Evolutionary conservation across 2,113 vertebrate species (phyloP).

Genomic region (Hepsetus odoe): DNA sequence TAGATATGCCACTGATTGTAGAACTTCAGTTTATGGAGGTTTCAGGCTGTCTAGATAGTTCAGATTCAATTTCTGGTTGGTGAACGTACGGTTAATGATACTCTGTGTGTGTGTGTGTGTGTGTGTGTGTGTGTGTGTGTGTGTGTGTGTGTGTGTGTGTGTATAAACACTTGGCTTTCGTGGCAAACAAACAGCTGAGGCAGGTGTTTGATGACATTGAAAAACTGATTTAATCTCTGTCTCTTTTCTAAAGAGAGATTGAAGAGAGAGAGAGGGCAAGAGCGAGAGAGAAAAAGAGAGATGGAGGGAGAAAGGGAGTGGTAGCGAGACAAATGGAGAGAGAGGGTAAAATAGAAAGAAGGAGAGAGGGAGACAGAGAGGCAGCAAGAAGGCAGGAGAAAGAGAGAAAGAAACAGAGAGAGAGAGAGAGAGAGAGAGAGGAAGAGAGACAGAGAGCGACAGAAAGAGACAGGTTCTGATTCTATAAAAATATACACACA

Average conservation of each 20-base stretch:
- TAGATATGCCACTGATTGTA: too few relatives aligned
- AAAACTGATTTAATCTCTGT: conserved; percentile 60
- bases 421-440: neutral
- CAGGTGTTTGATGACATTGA: conserved; percentile 56
- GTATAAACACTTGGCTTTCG: conserved; percentile 52
- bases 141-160: conserved; percentile 2
- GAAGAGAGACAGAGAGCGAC: neutral
- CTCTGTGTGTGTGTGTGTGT: too few relatives aligned
- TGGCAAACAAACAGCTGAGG: conserved; percentile 54
- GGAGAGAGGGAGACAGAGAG: neutral
- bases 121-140: conserved; percentile 8
- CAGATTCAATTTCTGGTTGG: too few relatives aligned
- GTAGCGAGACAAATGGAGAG: neutral
- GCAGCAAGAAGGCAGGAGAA: neutral
- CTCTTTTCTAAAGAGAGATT: conserved; percentile 46
- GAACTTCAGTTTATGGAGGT: too few relatives aligned
- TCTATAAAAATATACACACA: too few relatives aligned
- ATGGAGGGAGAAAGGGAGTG: neutral
- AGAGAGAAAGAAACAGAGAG: neutral
- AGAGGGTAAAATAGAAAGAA: neutral
- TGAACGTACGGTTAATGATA: too few relatives aligned
- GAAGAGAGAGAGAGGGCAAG: conserved; percentile 10
- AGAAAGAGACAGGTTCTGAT: neutral
- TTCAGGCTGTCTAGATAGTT: too few relatives aligned
- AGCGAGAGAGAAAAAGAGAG: neutral